Percentiles rank a stretch among this genome's conserved stretches.
These are phyloP conservation scores for Drusus annulatus DNA, from an alignment of 1,140 invertebrate genomes.

Conservation along the genomic window DNA sequence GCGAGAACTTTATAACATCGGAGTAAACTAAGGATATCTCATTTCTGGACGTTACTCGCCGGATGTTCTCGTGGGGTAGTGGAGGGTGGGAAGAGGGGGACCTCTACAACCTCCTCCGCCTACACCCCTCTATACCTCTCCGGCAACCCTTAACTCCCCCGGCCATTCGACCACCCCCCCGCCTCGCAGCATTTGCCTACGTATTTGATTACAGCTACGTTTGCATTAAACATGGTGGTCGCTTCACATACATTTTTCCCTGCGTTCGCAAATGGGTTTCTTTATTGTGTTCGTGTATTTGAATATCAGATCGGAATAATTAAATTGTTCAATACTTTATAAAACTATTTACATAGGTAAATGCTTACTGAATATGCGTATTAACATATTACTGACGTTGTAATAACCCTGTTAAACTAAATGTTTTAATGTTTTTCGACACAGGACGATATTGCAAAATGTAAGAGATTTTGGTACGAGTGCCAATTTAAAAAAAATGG, in stretches of 20 bases:
- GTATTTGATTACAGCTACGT: slow-evolving; percentile 44
- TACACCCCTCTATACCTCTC: no score
- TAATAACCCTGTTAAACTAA: no score
- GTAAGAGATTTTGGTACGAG: no score
- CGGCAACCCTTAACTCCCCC: not conserved
- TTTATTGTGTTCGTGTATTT: no score
- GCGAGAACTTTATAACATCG: not conserved
- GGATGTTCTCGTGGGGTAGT: slow-evolving; percentile 14
- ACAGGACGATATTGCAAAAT: no score
- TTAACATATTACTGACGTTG: no score
- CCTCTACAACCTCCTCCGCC: slow-evolving; percentile 2
- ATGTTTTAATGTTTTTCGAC: no score
- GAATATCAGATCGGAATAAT: no score
- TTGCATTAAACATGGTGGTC: slow-evolving; percentile 38
- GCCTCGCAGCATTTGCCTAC: slow-evolving; percentile 16
- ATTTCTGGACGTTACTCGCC: slow-evolving; percentile 48
- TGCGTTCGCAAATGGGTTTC: not conserved
- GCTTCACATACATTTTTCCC: not conserved
- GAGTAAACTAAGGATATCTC: slow-evolving; percentile 51
- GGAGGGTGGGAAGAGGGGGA: not conserved
- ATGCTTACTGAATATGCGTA: no score
- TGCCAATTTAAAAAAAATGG: no score
- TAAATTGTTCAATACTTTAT: no score
- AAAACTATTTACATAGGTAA: no score
- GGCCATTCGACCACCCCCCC: slow-evolving; percentile 15